Base-by-base conservation (phyloP, 1,140 invertebrate species). In the Drosophila nebulosa region DNA sequence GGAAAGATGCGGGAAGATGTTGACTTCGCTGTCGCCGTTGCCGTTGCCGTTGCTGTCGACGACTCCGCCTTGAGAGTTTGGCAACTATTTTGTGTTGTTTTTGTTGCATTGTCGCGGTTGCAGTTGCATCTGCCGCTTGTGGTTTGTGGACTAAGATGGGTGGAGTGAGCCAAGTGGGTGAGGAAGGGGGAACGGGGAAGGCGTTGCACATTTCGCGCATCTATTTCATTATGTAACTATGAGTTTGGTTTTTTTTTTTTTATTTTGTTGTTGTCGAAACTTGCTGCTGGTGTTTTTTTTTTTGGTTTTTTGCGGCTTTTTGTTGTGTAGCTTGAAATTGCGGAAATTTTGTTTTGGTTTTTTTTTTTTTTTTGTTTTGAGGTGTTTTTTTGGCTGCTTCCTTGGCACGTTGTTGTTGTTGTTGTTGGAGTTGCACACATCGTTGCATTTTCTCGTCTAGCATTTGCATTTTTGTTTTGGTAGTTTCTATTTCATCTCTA, bases 171-270 rank as follows among this genome's bases (percentile, higher is more conserved):
- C 2, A 27, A 27, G 26, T 30, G 27, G 27, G 27, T 30, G 27
- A 9, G 10, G 4, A 21, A 27, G 21, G 53, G 27, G 10, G 4
- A 21, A 27, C 16, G 53, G 66, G 74, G 42, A 39, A 63, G 63
- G 69, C 67, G 85, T 86, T 86, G 81, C 78, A 86, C 78, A 86
- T 76, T 88, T 86, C 74, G 81, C 81, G 81, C 81, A 86, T 86
- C 81, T 68, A 86, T 86, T 86, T 86, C 81, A 88, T 86, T 88
- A 86, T 88, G 83, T 70, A 86, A 86, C 84, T 67, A 61, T 69
- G 30, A 68, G 78, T 80, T 78, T 46, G 16, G n/a, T 5, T 32
- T 3, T 39, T n/a, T 83, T 78, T 60, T 58, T 66, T 62, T 62
- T 59, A 22, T 72, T 58, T 69, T n/a, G n/a, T 55, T 62, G 6